Percentiles rank a stretch among this genome's conserved stretches.
These are phyloP conservation scores for Diachrysia chrysitis DNA, from an alignment of 2,888 invertebrate genomes.

Conservation along the genomic window DNA sequence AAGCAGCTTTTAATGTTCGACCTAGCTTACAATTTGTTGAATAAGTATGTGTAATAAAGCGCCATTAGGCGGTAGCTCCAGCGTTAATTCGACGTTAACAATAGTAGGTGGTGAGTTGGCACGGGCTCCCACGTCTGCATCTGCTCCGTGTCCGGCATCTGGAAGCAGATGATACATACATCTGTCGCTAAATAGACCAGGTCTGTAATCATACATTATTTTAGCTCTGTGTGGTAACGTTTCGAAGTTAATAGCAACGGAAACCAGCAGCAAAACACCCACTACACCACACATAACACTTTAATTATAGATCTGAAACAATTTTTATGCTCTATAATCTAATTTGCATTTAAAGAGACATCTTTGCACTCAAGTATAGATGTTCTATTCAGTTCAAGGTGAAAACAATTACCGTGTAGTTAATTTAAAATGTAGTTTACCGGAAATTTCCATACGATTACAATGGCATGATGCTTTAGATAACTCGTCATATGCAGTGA, in stretches of 20 bases:
- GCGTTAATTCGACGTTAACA: conserved; percentile 52
- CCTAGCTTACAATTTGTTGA: conserved; percentile 26
- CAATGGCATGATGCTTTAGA: conserved; percentile 20
- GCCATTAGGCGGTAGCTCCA: conserved; percentile 39
- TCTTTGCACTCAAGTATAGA: conserved; percentile 39
- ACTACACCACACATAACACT: conserved; percentile 11
- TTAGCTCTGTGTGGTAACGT: conserved; percentile 14
- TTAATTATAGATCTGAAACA: conserved; percentile 9
- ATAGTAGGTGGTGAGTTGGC: conserved; percentile 57
- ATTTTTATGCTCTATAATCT: conserved; percentile 23
- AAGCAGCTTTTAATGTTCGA: conserved; percentile 42
- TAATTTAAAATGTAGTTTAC: conserved; percentile 35
- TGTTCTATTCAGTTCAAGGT: conserved; percentile 55
- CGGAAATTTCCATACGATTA: conserved; percentile 36
- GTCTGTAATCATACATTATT: conserved; percentile 50
- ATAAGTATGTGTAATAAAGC: conserved; percentile 46
- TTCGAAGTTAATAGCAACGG: conserved; percentile 11
- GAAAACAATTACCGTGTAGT: conserved; percentile 46
- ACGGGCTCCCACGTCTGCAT: conserved; percentile 61
- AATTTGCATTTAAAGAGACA: conserved; percentile 22
- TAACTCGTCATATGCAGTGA: conserved; percentile 6
- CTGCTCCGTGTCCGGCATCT: conserved; percentile 62
- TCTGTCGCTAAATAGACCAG: conserved; percentile 59
- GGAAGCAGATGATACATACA: conserved; percentile 63
- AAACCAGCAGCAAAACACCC: conserved; percentile 9